These are phyloP conservation scores for Pandemis corylana DNA, from an alignment of 2,888 invertebrate species.

Conservation along the genomic window DNA sequence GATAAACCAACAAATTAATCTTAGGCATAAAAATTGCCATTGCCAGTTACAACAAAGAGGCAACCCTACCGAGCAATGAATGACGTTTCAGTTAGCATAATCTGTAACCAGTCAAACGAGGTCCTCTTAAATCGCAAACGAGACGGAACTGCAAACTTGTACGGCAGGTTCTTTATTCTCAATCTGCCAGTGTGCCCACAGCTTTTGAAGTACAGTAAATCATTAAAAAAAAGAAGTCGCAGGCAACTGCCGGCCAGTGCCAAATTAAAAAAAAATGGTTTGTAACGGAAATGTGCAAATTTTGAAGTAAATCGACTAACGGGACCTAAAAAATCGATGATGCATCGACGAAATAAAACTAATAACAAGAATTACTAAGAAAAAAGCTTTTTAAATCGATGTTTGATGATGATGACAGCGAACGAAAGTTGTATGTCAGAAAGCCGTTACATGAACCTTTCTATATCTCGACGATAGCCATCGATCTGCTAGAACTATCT, in stretches of 20 bases:
- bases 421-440: slow-evolving; percentile 17
- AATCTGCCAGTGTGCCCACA: slow-evolving; percentile 4
- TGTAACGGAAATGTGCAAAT: neutral
- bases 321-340: neutral
- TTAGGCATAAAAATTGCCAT: neutral
- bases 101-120: slow-evolving; percentile 6
- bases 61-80: neutral
- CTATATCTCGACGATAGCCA: neutral
- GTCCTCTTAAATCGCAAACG: neutral
- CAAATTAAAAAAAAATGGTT: neutral
- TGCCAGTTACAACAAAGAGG: neutral
- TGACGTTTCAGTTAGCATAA: neutral
- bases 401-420: neutral
- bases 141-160: neutral
- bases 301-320: slow-evolving; percentile 6
- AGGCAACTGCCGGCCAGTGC: neutral
- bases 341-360: neutral
- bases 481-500: slow-evolving; percentile 14
- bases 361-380: neutral
- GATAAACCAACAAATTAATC: neutral
- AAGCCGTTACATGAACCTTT: slow-evolving; percentile 25
- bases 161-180: neutral
- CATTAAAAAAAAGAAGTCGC: neutral
- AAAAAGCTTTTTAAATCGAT: neutral
- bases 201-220: neutral